Base-by-base conservation (phyloP, 1,140 invertebrate species). In the Ceratosolen solmsi region DNA sequence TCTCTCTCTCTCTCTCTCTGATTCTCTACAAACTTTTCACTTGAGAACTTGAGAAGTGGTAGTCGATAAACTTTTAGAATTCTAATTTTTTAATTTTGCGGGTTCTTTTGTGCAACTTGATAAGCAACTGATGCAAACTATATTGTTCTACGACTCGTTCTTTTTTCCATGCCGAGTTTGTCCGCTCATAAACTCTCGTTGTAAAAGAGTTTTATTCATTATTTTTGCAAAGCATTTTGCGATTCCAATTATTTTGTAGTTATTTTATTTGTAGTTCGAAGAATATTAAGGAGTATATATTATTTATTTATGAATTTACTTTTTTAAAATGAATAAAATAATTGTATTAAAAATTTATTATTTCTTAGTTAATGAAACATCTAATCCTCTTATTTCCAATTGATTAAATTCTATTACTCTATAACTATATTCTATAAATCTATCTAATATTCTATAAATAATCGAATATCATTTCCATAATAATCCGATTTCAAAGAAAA, bases 51-150 rank as follows among this genome's bases (percentile, higher is more conserved):
- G 33, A 25, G 27, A 63, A 46, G 11, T 17, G 46, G 36, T 41
- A 72, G 78, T 51, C 58, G 79, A 72, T 74, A 74, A 80, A 80
- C 79, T 80, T 80, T 36, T 38, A 17, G 46, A 54, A 74, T 80
- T 75, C 56, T 80, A 80, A 80, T 80, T 80, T 80, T 80, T 80
- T 74, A 80, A 80, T 80, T 74, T 80, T 72, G n/a, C 71, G 54
- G n/a, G 58, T 58, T 58, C 71, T 68, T 56, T 30, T 49, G 25
- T n/a, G 38, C 56, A 65, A 46, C 54, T 80, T 71, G 54, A 79
- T 60, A 27, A 71, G 68, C 33, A 17, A 38, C 68, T 30, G 51
- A 38, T 60, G 33, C 15, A 74, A 22, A 15, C 27, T 74, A 38
- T 13, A 74, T 36, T 74, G 33, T 38, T 8, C 38, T 38, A 30